A percentile compares a stretch with the other conserved stretches of the same genome.
phyloP scores from a whole-genome alignment of 2,113 vertebrate genomes.

The Lipophrys pholis region DNA sequence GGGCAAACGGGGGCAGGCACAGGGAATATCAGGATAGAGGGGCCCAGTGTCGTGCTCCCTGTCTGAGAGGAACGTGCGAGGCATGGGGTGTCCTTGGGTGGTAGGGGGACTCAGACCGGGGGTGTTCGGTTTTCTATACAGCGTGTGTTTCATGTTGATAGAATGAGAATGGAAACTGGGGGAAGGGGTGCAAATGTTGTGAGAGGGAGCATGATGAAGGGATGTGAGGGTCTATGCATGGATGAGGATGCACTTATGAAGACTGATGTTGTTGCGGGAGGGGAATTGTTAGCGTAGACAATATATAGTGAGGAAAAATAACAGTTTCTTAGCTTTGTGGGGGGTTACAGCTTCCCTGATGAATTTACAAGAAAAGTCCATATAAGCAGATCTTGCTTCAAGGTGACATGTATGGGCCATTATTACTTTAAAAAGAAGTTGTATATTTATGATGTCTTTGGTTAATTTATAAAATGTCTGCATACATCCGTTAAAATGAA shows the following conservation, averaged over 20 bases:
- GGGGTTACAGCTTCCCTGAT: constrained; percentile 26
- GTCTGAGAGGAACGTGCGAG: constrained; percentile 78
- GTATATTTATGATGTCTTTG: too few relatives aligned
- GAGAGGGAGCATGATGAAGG: constrained; percentile 4
- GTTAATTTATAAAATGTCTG: too few relatives aligned
- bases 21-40: constrained; percentile 49
- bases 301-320: not conserved
- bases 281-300: constrained; percentile 24
- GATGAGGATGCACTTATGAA: constrained; percentile 17
- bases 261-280: constrained; percentile 17
- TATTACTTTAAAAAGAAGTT: not conserved
- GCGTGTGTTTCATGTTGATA: constrained; percentile 47
- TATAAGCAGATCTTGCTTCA: constrained; percentile 18
- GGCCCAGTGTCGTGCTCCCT: constrained; percentile 79
- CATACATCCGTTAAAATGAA: too few relatives aligned
- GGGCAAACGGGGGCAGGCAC: constrained; percentile 36
- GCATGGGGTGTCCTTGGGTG: constrained; percentile 70
- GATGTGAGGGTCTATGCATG: constrained; percentile 1
- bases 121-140: constrained; percentile 36
- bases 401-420: not conserved
- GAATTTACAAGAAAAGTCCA: constrained; percentile 28
- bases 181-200: constrained; percentile 6
- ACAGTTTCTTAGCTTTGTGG: constrained; percentile 12
- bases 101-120: constrained; percentile 39
- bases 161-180: constrained; percentile 31